Conservation (phyloP, 2,113 vertebrate species). For the human region GRCh38 chr2:129177001-129177500, state of each 20-base stretch:
- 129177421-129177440: no score
- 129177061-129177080: not conserved
- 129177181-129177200: not conserved
- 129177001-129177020: not conserved
- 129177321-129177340: not conserved
- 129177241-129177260: not conserved
- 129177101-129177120: not conserved
- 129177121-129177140: not conserved
- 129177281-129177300: not conserved
- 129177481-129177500: no score
- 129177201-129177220: not conserved
- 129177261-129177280: not conserved
- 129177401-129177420: not conserved
- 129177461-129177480: no score
- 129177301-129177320: not conserved
- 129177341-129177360: not conserved
- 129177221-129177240: not conserved
- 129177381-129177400: not conserved
- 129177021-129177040: not conserved
- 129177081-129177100: not conserved
- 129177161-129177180: not conserved
- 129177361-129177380: not conserved
- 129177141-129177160: not conserved
- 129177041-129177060: not conserved
- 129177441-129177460: no score